These are phyloP conservation scores for Florisuga fusca DNA, from an alignment of 2,797 vertebrate species.

Conservation along the genomic window DNA sequence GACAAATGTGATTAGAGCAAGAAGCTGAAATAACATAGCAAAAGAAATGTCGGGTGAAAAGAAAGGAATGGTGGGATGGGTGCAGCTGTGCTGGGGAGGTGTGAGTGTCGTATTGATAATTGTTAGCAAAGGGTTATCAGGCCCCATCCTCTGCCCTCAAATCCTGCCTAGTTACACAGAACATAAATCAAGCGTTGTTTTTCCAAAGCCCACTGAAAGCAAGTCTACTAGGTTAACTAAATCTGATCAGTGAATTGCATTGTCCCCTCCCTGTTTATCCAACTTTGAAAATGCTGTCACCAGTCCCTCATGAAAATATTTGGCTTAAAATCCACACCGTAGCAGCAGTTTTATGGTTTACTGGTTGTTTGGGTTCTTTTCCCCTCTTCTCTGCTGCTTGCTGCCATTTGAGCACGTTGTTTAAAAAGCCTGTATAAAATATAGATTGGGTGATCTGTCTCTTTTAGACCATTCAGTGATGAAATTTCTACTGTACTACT, in stretches of 20 bases:
- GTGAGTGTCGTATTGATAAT: accelerated
- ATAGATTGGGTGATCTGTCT: slow-evolving; percentile 53
- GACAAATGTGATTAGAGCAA: background rate
- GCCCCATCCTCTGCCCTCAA: background rate
- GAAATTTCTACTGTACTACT: slow-evolving; percentile 65
- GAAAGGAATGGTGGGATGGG: background rate
- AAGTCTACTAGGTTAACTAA: background rate
- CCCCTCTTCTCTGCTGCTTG: background rate
- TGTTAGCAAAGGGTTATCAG: background rate
- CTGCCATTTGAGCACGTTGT: background rate
- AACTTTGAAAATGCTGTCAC: background rate
- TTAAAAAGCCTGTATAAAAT: slow-evolving; percentile 34
- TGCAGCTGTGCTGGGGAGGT: background rate
- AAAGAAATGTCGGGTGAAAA: background rate
- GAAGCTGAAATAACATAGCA: background rate
- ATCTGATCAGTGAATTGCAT: background rate
- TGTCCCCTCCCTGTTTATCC: background rate
- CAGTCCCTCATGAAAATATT: background rate
- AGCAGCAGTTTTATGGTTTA: background rate
- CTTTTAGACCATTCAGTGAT: slow-evolving; percentile 58
- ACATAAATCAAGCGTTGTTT: background rate
- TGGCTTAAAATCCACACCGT: background rate
- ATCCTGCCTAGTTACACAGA: background rate
- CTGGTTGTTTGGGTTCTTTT: too few species aligned
- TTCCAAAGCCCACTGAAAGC: background rate